These are phyloP conservation scores for Geotria australis DNA, from an alignment of 2,797 vertebrate genomes.

Conservation along the genomic window DNA sequence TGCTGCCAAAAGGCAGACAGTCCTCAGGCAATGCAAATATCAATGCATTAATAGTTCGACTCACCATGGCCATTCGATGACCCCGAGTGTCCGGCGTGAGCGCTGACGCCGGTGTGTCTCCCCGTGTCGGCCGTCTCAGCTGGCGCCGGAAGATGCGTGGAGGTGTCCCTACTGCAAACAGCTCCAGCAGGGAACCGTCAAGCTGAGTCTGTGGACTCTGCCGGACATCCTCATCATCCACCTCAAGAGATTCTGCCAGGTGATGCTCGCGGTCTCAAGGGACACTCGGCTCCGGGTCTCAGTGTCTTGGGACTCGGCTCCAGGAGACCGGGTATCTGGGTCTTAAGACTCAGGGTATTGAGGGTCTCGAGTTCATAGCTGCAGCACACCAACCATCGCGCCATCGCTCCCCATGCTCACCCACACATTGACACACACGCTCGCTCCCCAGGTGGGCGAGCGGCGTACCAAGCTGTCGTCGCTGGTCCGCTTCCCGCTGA, in stretches of 20 bases:
- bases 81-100: too few species aligned
- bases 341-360: too few species aligned
- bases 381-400: too few species aligned
- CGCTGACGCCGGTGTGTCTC: too few species aligned
- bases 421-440: neutral
- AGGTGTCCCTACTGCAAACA: slow-evolving; percentile 95
- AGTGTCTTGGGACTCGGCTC: too few species aligned
- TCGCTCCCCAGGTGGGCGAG: slow-evolving; percentile 39
- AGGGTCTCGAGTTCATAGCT: too few species aligned
- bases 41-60: too few species aligned
- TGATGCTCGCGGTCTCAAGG: slow-evolving; percentile 6
- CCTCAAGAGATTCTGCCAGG: slow-evolving; percentile 87
- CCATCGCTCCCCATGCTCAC: neutral
- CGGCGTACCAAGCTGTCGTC: slow-evolving; percentile 78
- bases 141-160: slow-evolving; percentile 91
- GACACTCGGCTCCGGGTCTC: too few species aligned
- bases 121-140: slow-evolving; percentile 13
- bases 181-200: slow-evolving; percentile 95
- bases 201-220: slow-evolving; percentile 85
- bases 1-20: too few species aligned
- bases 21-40: too few species aligned
- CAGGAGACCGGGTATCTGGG: too few species aligned
- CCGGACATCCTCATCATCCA: slow-evolving; percentile 90
- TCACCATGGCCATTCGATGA: too few species aligned
- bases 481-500: slow-evolving; percentile 65